Base-by-base conservation (phyloP, 2,888 invertebrate genomes). In the Caenorhabditis japonica region DNA sequence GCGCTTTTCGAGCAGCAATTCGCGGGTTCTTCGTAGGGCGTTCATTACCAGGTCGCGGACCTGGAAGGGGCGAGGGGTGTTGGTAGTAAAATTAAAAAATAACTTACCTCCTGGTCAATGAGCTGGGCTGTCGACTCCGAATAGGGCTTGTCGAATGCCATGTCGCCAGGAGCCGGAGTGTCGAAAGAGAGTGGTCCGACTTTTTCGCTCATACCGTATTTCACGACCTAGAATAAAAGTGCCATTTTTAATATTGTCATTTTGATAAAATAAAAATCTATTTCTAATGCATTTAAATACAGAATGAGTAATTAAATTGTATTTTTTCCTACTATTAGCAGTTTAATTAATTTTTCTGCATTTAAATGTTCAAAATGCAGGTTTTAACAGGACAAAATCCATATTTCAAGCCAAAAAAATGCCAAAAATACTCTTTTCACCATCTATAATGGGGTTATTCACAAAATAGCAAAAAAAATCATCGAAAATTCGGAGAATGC, bases 131-230 rank as follows among this genome's bases (percentile, higher is more conserved):
- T 99, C 84, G 92, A 92, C 89, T 99, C 99, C 1, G 97, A 97
- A 89, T 99, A 99, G 0, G 97, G 99, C 88, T 99, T 99, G 80
- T 85, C 85, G 59, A 84, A 84, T 3, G 84, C 71, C 85, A 86
- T 86, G 51, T 97, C 97, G 0, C 97, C 97, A 0, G 93, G 92
- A 83, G 93, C 92, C 0, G 95, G 94, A 91, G 94, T 92, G 88
- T 97, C 94, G 87, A 97, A 99, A 49, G 97, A 97, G 0, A 99
- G 92, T 86, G 97, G 94, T 0, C 99, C 99, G 0, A 99, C 93
- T 90, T 94, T 95, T 23, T 94, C 92, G 87, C 95, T 99, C 97
- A 99, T 99, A 76, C 99, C 99, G 87, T 93, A 97, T 84, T 95
- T 94, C 0, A 94, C 95, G 53, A 99, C 92, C 92, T 92, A 87